phyloP scores from a whole-genome alignment of 2,888 invertebrate genomes.

The Neoaliturus tenellus region DNA sequence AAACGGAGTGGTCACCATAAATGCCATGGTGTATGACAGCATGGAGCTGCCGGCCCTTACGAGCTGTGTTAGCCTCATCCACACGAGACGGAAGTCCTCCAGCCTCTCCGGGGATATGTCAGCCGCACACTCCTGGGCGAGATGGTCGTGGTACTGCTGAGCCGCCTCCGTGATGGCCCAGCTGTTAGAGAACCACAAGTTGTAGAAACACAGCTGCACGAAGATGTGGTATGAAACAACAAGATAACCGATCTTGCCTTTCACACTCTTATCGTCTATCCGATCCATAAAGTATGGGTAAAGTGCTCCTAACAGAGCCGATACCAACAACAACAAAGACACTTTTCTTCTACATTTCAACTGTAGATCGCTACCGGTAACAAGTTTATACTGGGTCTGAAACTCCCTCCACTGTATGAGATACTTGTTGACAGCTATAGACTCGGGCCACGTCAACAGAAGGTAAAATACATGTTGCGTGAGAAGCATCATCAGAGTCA shows the following conservation, averaged over 20 bases:
- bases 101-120: not conserved
- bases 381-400: not conserved
- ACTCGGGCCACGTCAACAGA: constrained; percentile 25
- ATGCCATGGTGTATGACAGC: constrained; percentile 37
- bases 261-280: not conserved
- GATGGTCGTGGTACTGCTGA: not conserved
- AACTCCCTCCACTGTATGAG: constrained; percentile 7
- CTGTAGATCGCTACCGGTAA: not conserved
- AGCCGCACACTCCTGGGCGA: not conserved
- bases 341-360: not conserved
- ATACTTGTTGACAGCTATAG: constrained; percentile 17
- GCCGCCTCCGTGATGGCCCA: constrained; percentile 1
- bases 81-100: constrained; percentile 31
- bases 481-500: constrained; percentile 19
- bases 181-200: constrained; percentile 15
- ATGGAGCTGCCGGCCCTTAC: constrained; percentile 24
- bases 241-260: not conserved
- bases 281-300: not conserved
- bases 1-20: constrained; percentile 34
- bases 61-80: constrained; percentile 25
- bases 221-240: constrained; percentile 21
- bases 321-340: not conserved
- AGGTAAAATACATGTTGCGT: constrained; percentile 27
- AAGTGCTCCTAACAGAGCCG: not conserved
- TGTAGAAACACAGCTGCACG: constrained; percentile 33